Conservation (phyloP, 2,888 invertebrate genomes). For the Sphaerophoria rueppellii region DNA sequence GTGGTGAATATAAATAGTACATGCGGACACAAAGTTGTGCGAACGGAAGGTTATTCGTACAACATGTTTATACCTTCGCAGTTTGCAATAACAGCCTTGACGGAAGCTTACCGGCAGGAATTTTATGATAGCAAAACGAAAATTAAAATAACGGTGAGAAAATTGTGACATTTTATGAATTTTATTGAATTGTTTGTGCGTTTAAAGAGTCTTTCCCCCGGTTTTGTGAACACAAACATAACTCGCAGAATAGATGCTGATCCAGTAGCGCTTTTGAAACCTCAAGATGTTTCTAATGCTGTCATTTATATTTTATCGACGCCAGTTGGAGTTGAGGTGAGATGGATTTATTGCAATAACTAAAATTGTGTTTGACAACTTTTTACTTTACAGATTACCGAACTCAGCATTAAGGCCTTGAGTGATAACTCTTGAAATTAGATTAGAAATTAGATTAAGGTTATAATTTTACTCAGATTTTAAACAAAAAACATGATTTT, state of each 20-base stretch:
- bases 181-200: neutral
- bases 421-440: conserved; percentile 36
- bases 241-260: neutral
- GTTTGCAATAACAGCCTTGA: conserved; percentile 81
- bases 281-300: conserved; percentile 33
- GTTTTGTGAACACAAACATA: conserved; percentile 80
- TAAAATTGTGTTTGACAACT: neutral
- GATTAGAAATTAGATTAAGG: conserved; percentile 23
- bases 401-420: conserved; percentile 52
- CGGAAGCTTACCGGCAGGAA: conserved; percentile 81
- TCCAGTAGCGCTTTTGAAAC: neutral
- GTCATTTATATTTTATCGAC: conserved; percentile 28
- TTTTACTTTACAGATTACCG: conserved; percentile 51
- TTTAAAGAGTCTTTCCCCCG: conserved; percentile 79
- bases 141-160: conserved; percentile 78
- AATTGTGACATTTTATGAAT: neutral
- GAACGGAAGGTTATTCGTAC: conserved; percentile 78
- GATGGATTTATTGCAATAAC: neutral
- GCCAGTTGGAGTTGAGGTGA: conserved; percentile 44
- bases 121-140: conserved; percentile 79
- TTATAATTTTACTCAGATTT: conserved; percentile 8
- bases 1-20: conserved; percentile 83
- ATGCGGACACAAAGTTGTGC: conserved; percentile 79
- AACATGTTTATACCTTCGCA: conserved; percentile 82
- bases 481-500: neutral